Conservation (phyloP, 2,113 vertebrate genomes). For the Rhea pennata region DNA sequence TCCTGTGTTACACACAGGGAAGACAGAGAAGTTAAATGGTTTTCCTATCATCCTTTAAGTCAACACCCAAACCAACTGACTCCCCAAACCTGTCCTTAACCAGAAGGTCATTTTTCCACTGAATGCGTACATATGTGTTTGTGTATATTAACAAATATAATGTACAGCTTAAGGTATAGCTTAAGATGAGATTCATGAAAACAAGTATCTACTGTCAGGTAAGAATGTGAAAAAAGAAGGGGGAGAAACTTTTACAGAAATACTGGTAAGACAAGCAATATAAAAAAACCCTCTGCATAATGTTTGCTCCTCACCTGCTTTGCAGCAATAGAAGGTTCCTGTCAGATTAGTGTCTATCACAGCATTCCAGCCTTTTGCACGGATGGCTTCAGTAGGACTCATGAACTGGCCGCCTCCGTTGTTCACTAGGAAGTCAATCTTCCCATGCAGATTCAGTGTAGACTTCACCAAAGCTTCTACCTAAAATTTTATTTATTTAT, state of each 20-base stretch:
- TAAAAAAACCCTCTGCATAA: neutral
- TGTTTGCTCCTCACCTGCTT: conserved; percentile 78
- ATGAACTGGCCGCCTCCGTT: conserved; percentile 93
- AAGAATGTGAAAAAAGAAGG: neutral
- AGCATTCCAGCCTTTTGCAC: conserved; percentile 91
- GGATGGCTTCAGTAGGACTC: conserved; percentile 80
- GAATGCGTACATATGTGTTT: neutral
- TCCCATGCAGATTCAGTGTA: conserved; percentile 79
- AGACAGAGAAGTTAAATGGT: neutral
- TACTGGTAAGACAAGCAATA: neutral
- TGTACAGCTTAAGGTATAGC: neutral
- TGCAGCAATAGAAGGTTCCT: conserved; percentile 95
- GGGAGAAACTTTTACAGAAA: neutral
- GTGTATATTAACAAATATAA: neutral
- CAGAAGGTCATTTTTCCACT: neutral
- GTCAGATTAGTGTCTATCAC: conserved; percentile 96
- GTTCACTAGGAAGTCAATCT: conserved; percentile 92
- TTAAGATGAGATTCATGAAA: neutral
- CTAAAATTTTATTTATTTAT: conserved; percentile 61
- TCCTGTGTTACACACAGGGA: neutral
- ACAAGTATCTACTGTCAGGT: neutral
- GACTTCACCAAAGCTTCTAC: conserved; percentile 86
- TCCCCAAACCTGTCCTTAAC: neutral
- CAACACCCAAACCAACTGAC: neutral
- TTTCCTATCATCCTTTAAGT: neutral